These are phyloP conservation scores for Dicyrtoma fusca DNA, from an alignment of 2,888 invertebrate species.

Conservation along the genomic window DNA sequence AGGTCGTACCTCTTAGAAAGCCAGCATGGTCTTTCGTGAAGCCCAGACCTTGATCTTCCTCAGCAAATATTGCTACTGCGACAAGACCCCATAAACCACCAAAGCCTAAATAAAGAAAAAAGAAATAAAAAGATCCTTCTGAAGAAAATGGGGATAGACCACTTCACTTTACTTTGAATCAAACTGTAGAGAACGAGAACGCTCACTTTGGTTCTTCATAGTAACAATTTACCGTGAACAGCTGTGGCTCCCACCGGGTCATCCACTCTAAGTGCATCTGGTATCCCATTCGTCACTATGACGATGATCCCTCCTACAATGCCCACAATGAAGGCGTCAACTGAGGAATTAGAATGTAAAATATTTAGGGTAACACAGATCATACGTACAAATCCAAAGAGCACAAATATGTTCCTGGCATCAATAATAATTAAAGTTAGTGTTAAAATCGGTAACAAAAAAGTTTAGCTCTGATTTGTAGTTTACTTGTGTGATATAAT, in stretches of 20 bases:
- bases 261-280: conserved; percentile 60
- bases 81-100: conserved; percentile 61
- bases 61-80: conserved; percentile 61
- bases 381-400: no score
- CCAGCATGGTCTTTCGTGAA: conserved; percentile 60
- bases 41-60: conserved; percentile 58
- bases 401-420: no score
- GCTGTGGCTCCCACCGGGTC: conserved; percentile 62
- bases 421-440: no score
- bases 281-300: conserved; percentile 57
- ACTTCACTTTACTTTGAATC: no score
- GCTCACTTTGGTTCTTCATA: no score
- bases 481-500: conserved; percentile 59
- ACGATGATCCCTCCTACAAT: conserved; percentile 59
- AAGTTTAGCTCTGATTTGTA: no score
- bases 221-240: conserved; percentile 59
- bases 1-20: conserved; percentile 59
- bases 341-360: no score
- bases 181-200: no score
- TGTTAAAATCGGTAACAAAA: no score
- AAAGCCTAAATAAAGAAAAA: conserved; percentile 53
- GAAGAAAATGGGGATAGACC: no score
- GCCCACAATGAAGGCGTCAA: conserved; percentile 61
- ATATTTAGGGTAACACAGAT: no score
- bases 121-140: neutral